Percentiles rank a stretch among this genome's conserved stretches.
Conservation (phyloP, 2,113 vertebrate species). For the mouse (Mus musculus) region GRCm39 chr2:75046501-75047000, state of each 20-base stretch:
- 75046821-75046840: background rate
- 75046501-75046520: no score
- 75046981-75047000: background rate
- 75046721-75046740: background rate
- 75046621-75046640: background rate
- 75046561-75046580: background rate
- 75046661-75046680: background rate
- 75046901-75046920: background rate
- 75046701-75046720: background rate
- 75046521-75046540: background rate
- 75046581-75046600: background rate
- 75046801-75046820: background rate
- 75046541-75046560: background rate
- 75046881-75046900: background rate
- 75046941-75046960: conserved; percentile 4
- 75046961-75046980: background rate
- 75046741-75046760: background rate
- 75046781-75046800: background rate
- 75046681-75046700: background rate
- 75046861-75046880: background rate
- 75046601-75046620: background rate
- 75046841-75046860: conserved; percentile 7
- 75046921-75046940: background rate
- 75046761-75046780: background rate
- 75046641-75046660: background rate